Base-by-base conservation (phyloP, 2,888 invertebrate genomes). In the Drosophila mimica region DNA sequence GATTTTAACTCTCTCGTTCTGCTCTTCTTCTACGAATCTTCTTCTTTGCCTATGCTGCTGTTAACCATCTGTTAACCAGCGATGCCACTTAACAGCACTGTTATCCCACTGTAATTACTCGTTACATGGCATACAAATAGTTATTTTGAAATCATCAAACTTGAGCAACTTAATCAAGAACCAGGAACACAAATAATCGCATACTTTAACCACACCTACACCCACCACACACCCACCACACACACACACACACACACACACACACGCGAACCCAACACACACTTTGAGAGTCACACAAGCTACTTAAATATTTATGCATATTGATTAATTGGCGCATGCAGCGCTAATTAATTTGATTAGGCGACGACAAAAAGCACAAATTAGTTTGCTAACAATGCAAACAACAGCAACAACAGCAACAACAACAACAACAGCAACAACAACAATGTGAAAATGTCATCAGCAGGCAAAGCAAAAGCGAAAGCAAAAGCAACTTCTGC, bases 331-430 rank as follows among this genome's bases (percentile, higher is more conserved):
- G 56, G 60, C 68, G 53, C 82, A 43, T 54, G 67, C 71, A 71
- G 66, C 38, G 81, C 81, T 88, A 88, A 86, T 88, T 88, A 88
- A 86, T 81, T 86, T 90, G 81, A 90, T 88, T 88, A 76, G 71
- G 59, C 76, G 83, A 65, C 67, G 69, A 76, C 67, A 83, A 75
- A 83, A 81, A 78, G 72, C 90, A 64, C 70, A 75, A 78, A 83
- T 85, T 86, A 77, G 83, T 79, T 84, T 46, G 63, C 64, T 60
- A 65, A 59, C 76, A 79, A 73, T 73, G 67, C 36, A 62, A 59
- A 33, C 76, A 62, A 49, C 48, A 56, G 34, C 33, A 61, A 40
- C 66, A 61, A 61, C 53, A 59, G 33, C 48, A 63, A 49, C 36
- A 67, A 52, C 56, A 67, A 51, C 43, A 43, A 20, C 43, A 46